Conservation (phyloP, 2,113 vertebrate species). For the Cyprinus carpio region DNA sequence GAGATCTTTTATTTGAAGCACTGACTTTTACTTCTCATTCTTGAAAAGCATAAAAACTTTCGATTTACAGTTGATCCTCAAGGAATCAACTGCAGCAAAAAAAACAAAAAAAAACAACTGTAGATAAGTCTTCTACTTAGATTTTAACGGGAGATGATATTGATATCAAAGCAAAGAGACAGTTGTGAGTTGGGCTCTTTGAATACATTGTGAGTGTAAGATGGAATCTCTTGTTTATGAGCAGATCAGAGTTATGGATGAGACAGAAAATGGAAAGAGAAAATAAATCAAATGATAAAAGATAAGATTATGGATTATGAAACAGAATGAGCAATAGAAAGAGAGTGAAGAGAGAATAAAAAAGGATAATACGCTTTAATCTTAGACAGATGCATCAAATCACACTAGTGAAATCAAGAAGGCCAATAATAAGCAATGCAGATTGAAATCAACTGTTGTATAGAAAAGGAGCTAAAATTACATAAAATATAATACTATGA, state of each 20-base stretch:
- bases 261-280: background rate
- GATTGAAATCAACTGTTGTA: background rate
- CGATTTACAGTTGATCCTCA: background rate
- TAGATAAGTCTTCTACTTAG: background rate
- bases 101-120: no score
- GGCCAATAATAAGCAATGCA: background rate
- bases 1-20: background rate
- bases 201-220: slow-evolving; percentile 3
- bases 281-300: background rate
- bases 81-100: background rate
- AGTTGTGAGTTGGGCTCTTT: background rate
- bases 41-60: background rate
- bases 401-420: background rate
- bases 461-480: background rate
- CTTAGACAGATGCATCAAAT: background rate
- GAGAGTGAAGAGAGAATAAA: background rate
- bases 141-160: background rate
- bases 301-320: slow-evolving; percentile 8
- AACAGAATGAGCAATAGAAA: slow-evolving; percentile 4
- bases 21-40: background rate
- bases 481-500: background rate
- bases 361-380: background rate
- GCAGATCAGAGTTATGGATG: slow-evolving; percentile 4
- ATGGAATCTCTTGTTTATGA: slow-evolving; percentile 1
- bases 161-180: background rate